Evolutionary conservation across 2,797 vertebrate genomes (phyloP), one percentile per base, ranked within the genome.

Genomic region (Ctenochaetus hawaiiensis): DNA sequence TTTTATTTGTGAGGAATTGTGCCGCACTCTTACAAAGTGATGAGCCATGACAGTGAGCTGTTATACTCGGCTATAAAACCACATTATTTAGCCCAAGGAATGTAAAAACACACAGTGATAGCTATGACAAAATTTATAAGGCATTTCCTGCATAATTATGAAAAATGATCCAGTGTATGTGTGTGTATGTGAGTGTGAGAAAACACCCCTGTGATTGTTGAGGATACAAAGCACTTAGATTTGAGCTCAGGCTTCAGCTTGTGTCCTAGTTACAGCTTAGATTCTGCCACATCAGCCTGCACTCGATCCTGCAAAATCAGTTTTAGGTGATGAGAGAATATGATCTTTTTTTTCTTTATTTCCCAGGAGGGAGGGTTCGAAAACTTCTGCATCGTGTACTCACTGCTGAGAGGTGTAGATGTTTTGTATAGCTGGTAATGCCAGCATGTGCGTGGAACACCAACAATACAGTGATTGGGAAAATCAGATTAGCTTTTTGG

Each of bases 401-500:
- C 81, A 54, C 75, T 69, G 63, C 76, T 81, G 67, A 78, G 54
- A 57, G 66, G 56, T 75, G 26, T 53, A 43, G 66, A 66, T 52
- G 73, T 77, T 76, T 53, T 77, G 41, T 64, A 6, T 51, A 30
- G 64, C 61, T 69, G 34, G 54, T 14, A 60, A 60, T 74, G 20
- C 53, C 63, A 73, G 70, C 62, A 14, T 64, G 67, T 71, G 77
- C 44, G 39, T 85, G 77, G 67, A 87, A 83, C 78, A 57, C 87
- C 77, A 89, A 92, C 91, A 94, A 94, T 90, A 72, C 75, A 75
- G 84, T 92, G 91, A 94, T 94, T 93, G 80, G 85, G 77, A 86
- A 92, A 93, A 94, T 94, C 90, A 94, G 86, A 84, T 86, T 79
- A 82, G 66, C 83, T 94, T 93, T 88, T 92, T 82, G 82, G 66